phyloP scores from a whole-genome alignment of 2,888 invertebrate species.

The Hanleya hanleyi region DNA sequence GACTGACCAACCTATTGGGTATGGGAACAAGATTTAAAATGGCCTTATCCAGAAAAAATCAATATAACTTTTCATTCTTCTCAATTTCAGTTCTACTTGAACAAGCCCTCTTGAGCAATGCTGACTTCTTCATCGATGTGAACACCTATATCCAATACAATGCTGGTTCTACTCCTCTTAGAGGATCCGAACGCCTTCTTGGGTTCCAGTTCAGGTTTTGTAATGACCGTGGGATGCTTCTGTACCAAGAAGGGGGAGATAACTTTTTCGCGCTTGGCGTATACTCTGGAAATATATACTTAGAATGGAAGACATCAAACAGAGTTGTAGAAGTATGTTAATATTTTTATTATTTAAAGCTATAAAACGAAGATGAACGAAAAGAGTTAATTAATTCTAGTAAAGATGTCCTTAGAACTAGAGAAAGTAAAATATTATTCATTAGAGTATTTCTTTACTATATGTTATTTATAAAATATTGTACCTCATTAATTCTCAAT shows the following conservation, averaged over 20 bases:
- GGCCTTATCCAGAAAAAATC: background rate
- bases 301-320: constrained; percentile 43
- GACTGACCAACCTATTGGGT: too few relatives aligned
- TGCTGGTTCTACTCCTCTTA: constrained; percentile 3
- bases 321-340: constrained; percentile 41
- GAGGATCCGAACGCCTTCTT: constrained; percentile 33
- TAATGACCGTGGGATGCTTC: constrained; percentile 36
- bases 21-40: background rate
- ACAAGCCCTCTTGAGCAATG: background rate
- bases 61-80: background rate
- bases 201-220: constrained; percentile 38
- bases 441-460: too few relatives aligned
- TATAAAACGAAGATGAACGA: too few relatives aligned
- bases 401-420: too few relatives aligned
- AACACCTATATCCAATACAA: constrained; percentile 13
- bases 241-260: constrained; percentile 40
- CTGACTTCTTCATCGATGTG: background rate
- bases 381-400: too few relatives aligned
- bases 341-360: too few relatives aligned
- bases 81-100: background rate
- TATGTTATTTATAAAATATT: too few relatives aligned
- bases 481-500: too few relatives aligned
- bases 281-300: constrained; percentile 33
- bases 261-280: constrained; percentile 44
- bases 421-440: too few relatives aligned